Base-by-base conservation (phyloP, 2,888 invertebrate species). In the Schizotus pectinicornis region DNA sequence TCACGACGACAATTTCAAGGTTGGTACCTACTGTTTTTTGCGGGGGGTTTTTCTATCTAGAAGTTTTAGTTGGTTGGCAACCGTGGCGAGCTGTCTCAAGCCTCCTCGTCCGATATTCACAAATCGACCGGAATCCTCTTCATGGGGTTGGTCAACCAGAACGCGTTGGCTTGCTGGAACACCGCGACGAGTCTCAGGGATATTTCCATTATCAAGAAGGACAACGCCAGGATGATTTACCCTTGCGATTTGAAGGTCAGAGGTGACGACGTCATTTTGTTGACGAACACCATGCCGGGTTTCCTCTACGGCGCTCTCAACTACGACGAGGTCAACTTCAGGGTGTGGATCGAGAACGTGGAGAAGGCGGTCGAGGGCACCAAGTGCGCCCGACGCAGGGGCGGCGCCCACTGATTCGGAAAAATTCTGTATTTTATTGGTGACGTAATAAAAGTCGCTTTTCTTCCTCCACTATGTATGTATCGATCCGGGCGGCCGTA, bases 91-190 rank as follows among this genome's bases (percentile, higher is more conserved):
- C 75, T 80, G 43, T 83, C 83, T 0, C 92, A 92, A 72, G 85
- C 88, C 0, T 88, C 91, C 0, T 86, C 89, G 72, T 88, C 90
- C 51, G 85, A 83, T 39, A 81, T 87, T 51, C 89, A 92, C 72
- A 74, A 80, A 2, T 70, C 77, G 0, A 83, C 85, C 0, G 85
- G 85, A 0, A 84, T 88, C 1, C 77, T 91, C 36, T 90, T 92
- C 78, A 87, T 87, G 71, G 86, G 86, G 0, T 85, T 90, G 63
- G 85, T 92, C 0, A 89, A 87, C 34, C 81, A 84, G 11, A 88
- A 90, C 69, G 88, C 88, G 0, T 76, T 93, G 0, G 88, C 88
- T 0, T 93, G 92, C 70, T 92, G 92, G 92, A 88, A 90, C 67
- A 83, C 83, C 0, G 80, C 78, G 0, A 77, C 74, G 6, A 74